Percentiles rank a stretch among this genome's conserved stretches.
Conservation (phyloP, 2,113 vertebrate species). For the Cyprinus carpio region DNA sequence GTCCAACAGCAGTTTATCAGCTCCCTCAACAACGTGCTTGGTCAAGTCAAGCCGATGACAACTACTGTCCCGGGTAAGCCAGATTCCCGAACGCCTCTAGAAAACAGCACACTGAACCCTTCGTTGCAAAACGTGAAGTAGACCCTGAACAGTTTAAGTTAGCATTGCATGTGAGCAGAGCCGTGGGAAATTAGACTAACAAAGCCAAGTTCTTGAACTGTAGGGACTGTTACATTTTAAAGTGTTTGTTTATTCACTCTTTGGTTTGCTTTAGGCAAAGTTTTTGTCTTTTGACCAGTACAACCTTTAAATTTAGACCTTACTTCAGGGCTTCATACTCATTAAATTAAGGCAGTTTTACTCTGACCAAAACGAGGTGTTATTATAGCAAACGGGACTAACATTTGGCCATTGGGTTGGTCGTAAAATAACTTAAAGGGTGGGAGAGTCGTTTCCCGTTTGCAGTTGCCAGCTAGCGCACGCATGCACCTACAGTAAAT, state of each 20-base stretch:
- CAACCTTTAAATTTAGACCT: neutral
- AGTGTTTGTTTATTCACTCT: neutral
- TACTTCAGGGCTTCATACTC: neutral
- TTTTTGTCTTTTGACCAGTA: neutral
- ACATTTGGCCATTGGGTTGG: neutral
- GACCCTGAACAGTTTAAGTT: neutral
- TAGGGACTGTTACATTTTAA: neutral
- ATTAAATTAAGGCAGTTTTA: neutral
- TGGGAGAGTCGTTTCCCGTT: neutral
- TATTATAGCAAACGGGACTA: neutral
- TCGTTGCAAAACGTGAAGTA: no score
- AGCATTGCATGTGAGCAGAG: neutral
- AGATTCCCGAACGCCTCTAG: neutral
- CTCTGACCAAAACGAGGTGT: neutral
- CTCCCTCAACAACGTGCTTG: slow-evolving; percentile 20
- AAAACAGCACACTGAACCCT: neutral
- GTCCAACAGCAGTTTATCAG: slow-evolving; percentile 33
- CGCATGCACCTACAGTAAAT: no score
- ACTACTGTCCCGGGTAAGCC: slow-evolving; percentile 28
- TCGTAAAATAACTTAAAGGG: neutral
- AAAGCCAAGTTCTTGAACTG: neutral
- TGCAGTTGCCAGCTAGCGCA: neutral
- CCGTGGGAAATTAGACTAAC: neutral
- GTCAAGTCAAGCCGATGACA: neutral
- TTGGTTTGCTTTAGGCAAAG: neutral